Evolutionary conservation across 2,888 invertebrate species (phyloP), one percentile per base, ranked within the genome.

Genomic region (Achlya flavicornis): DNA sequence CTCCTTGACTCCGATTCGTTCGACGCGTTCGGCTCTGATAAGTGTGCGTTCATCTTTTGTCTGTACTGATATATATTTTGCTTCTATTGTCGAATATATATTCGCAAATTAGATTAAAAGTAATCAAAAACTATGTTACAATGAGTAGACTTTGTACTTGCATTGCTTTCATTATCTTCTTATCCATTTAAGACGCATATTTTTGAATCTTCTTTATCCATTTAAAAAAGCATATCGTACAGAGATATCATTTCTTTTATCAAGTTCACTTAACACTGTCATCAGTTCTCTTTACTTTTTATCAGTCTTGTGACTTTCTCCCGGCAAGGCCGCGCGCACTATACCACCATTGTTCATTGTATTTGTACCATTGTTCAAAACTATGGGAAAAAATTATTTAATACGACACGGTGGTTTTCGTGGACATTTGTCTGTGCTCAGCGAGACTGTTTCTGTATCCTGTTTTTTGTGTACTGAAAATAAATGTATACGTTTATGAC

Each of bases 271-370:
- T 19, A 19, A 19, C 53, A 19, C 53, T 53, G 53, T 19, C 48
- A 48, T 16, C 53, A 19, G 53, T 48, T 5, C 48, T 53, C 53
- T n/a, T 19, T 10, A 53, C 19, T 53, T 19, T 53, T 19, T 53
- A 53, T 53, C 48, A 53, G 6, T 2, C 53, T 48, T 10, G 59
- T 62, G 68, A 80, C 82, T 82, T 81, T 82, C 82, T 76, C 80
- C 75, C 68, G 67, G 72, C 80, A 82, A 82, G 82, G 82, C 79
- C 82, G 78, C 62, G 63, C 46, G 60, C 61, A 63, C 64, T 70
- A 63, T 73, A 73, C 69, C 68, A 66, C 62, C 64, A 78, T 78
- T 79, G 79, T 78, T 64, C 74, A 82, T 82, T 82, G 79, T 82
- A 46, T 53, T 82, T 82, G 78, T 60, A 19, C 41, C 14, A 60